These are phyloP conservation scores for Sphenopsis melanotis DNA, from an alignment of 2,797 vertebrate species.

Conservation along the genomic window DNA sequence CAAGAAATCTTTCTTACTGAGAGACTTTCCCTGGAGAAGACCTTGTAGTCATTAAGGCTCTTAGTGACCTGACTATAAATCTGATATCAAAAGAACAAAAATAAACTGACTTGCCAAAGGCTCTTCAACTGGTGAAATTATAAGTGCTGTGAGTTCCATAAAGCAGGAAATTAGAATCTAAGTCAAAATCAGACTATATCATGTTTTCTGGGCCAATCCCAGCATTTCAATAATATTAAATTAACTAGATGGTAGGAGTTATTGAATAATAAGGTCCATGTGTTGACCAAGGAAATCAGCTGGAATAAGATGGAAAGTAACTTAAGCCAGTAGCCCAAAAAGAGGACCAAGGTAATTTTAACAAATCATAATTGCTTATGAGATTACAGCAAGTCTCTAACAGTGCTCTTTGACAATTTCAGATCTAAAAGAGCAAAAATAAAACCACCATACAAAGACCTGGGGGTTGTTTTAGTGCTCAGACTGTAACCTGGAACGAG, in stretches of 20 bases:
- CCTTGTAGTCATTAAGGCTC: conserved; percentile 48
- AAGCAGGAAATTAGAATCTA: conserved; percentile 60
- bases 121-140: conserved; percentile 56
- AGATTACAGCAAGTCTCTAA: background rate
- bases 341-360: background rate
- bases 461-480: background rate
- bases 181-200: conserved; percentile 48
- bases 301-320: conserved; percentile 3
- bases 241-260: conserved; percentile 43
- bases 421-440: background rate
- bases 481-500: background rate
- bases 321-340: background rate
- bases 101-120: conserved; percentile 41
- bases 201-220: conserved; percentile 51
- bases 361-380: background rate
- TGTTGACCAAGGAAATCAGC: conserved; percentile 25
- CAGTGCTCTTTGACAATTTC: background rate
- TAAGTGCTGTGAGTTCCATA: conserved; percentile 53
- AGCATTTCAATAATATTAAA: conserved; percentile 23
- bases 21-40: conserved; percentile 39
- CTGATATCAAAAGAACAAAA: conserved; percentile 32
- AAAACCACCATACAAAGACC: background rate
- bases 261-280: conserved; percentile 36
- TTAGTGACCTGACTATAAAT: conserved; percentile 56
- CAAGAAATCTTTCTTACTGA: conserved; percentile 36